Evolutionary conservation across 2,113 vertebrate genomes (phyloP), one percentile per base, ranked within the genome.

Genomic region (Tautogolabrus adspersus): DNA sequence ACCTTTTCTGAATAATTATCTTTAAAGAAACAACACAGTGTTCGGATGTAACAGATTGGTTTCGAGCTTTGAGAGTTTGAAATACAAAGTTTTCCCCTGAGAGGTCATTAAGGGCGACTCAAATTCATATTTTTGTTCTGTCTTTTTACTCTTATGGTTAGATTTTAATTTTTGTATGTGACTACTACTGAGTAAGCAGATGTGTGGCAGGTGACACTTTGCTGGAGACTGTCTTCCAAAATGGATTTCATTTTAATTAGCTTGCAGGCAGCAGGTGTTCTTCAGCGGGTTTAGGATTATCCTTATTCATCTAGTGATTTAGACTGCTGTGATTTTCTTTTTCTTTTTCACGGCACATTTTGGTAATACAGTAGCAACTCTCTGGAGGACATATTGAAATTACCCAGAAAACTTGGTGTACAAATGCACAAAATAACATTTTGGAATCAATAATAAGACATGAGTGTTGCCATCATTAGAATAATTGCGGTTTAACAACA

Each of bases 221-320:
- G 21, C 56, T 34, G 42, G 26, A 73, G 22, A 54, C 42, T 34
- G 69, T 75, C 46, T 23, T 57, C 54, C 47, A 51, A 52, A 11
- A 67, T 51, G n/a, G 44, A 75, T 86, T 80, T 78, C 34, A n/a
- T 54, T 79, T 79, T 51, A 83, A 70, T 72, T 51, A 71, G 66
- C 40, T 10, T 46, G 42, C 79, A 81, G 85, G 76, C 15, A 77
- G 72, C 87, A 85, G 89, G 81, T 89, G 87, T 79, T 84, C 75
- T 47, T 67, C 66, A 47, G 18, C 73, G 68, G 60, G 68, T 87
- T 71, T 79, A 64, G n/a, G n/a, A 13, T 65, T 37, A 60, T 63
- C 37, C 56, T 1, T 44, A 19, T 40, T 71, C 65, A 70, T 82
- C n/a, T 10, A 5, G 12, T 13, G 23, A 16, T 37, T 63, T 72